phyloP scores from a whole-genome alignment of 2,888 invertebrate species.

The Ophioninae sp. region DNA sequence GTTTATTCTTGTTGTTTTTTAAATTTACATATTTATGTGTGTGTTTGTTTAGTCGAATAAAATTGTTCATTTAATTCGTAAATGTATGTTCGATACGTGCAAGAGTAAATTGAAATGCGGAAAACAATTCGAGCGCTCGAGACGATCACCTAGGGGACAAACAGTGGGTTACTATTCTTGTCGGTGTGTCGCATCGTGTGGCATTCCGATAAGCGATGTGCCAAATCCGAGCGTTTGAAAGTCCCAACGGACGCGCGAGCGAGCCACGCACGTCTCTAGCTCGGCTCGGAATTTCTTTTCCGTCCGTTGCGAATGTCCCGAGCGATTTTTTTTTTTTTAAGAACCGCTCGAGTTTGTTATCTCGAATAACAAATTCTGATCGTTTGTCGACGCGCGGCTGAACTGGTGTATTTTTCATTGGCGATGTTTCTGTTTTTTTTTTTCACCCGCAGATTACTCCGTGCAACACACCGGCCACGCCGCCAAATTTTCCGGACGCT shows the following conservation, averaged over 20 bases:
- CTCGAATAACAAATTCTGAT: no score
- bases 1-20: slow-evolving; percentile 1
- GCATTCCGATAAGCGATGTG: slow-evolving; percentile 78
- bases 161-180: slow-evolving; percentile 76
- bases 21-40: not conserved
- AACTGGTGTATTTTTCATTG: not conserved
- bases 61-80: not conserved
- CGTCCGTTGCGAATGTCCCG: not conserved
- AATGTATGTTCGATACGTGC: not conserved
- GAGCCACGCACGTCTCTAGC: not conserved
- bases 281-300: not conserved
- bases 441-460: slow-evolving; percentile 89
- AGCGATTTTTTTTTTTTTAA: not conserved
- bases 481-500: slow-evolving; percentile 96
- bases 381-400: not conserved
- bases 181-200: slow-evolving; percentile 65
- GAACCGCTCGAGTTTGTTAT: not conserved
- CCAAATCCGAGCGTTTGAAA: slow-evolving; percentile 72
- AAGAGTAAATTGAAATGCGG: not conserved
- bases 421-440: not conserved
- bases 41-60: slow-evolving; percentile 1
- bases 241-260: slow-evolving; percentile 59
- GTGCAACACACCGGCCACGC: slow-evolving; percentile 96
- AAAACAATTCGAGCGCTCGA: slow-evolving; percentile 53
- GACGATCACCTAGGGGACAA: slow-evolving; percentile 68